These are phyloP conservation scores for Decapterus maruadsi DNA, from an alignment of 2,797 vertebrate species.

Conservation along the genomic window DNA sequence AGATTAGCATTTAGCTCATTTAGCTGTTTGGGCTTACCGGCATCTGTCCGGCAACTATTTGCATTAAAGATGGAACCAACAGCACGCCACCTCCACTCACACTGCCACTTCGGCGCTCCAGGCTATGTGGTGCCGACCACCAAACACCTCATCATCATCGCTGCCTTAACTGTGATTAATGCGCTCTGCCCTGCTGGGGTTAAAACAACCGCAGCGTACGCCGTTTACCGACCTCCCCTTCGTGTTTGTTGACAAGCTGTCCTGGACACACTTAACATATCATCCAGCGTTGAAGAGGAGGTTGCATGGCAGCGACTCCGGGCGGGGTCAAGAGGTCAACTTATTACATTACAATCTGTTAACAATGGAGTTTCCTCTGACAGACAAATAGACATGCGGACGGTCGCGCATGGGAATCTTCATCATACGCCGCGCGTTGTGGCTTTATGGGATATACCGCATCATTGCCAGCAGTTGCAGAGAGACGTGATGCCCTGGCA, in stretches of 20 bases:
- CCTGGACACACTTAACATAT: conserved; percentile 84
- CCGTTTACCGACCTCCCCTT: conserved; percentile 74
- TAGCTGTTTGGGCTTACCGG: neutral
- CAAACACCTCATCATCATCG: conserved; percentile 84
- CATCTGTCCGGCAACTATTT: conserved; percentile 35
- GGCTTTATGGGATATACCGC: conserved; percentile 71
- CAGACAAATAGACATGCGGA: conserved; percentile 56
- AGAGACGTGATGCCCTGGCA: conserved; percentile 66
- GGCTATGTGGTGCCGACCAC: conserved; percentile 70
- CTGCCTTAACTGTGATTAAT: conserved; percentile 80
- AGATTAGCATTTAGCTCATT: neutral
- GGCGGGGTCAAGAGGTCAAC: conserved; percentile 68
- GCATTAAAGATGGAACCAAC: conserved; percentile 34
- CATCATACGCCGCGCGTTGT: conserved; percentile 30
- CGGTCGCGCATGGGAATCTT: conserved; percentile 39
- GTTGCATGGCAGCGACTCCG: conserved; percentile 60
- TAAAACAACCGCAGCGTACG: conserved; percentile 77
- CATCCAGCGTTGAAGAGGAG: conserved; percentile 64
- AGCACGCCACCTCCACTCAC: conserved; percentile 39
- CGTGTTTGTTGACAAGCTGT: conserved; percentile 86
- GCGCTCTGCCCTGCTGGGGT: conserved; percentile 78
- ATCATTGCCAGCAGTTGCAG: conserved; percentile 44
- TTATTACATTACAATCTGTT: conserved; percentile 86
- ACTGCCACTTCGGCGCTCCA: conserved; percentile 51
- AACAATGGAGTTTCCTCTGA: conserved; percentile 71